Percentiles rank a stretch among this genome's conserved stretches.
Evolutionary conservation across 2,888 invertebrate species (phyloP).

Genomic region (Caenorhabditis sp.): DNA sequence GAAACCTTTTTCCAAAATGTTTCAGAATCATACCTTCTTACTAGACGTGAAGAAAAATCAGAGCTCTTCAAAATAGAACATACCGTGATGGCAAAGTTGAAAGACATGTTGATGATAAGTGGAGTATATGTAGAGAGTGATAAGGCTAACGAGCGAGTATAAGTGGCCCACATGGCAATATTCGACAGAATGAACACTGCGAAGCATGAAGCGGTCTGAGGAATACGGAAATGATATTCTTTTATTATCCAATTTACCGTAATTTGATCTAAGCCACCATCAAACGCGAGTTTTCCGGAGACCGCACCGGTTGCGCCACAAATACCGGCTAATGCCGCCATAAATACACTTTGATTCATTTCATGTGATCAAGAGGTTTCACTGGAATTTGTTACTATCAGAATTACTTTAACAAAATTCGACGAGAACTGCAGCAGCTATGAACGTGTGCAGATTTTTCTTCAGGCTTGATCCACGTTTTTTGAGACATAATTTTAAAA

Average conservation of each 20-base stretch:
- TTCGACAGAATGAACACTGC: slow-evolving; percentile 24
- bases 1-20: no score
- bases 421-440: background rate
- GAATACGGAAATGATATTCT: no score
- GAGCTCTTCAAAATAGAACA: background rate
- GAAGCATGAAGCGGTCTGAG: slow-evolving; percentile 4
- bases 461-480: no score
- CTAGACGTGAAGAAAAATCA: no score
- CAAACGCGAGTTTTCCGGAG: slow-evolving; percentile 35
- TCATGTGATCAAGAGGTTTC: no score
- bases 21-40: no score
- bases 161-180: slow-evolving; percentile 36
- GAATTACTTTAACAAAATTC: no score
- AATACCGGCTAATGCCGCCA: slow-evolving; percentile 31
- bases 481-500: no score
- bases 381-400: no score
- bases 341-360: slow-evolving; percentile 16
- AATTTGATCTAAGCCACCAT: slow-evolving; percentile 3
- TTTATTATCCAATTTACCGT: no score
- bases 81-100: slow-evolving; percentile 37
- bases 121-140: slow-evolving; percentile 26
- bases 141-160: slow-evolving; percentile 22
- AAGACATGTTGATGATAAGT: slow-evolving; percentile 37
- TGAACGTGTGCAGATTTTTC: background rate
- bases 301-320: slow-evolving; percentile 34